Conservation (phyloP, 2,888 invertebrate species). For the Glomeris marginata region DNA sequence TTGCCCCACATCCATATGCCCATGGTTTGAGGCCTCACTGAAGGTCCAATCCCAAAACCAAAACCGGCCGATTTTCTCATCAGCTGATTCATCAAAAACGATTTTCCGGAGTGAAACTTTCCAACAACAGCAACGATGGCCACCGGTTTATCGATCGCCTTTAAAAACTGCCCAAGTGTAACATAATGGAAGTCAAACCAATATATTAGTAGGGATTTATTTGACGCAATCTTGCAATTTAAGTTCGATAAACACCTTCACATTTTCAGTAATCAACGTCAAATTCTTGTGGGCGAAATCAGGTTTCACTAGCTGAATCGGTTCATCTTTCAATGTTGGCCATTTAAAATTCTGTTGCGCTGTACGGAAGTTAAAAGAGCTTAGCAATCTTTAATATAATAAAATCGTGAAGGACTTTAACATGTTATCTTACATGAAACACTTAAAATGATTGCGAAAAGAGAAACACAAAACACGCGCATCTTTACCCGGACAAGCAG, state of each 20-base stretch:
- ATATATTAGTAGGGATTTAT: background rate
- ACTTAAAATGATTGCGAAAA: too few relatives aligned
- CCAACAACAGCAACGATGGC: slow-evolving; percentile 19
- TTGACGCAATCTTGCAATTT: background rate
- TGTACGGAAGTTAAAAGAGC: too few relatives aligned
- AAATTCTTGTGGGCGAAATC: slow-evolving; percentile 13
- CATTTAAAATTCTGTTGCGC: too few relatives aligned
- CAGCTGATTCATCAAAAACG: slow-evolving; percentile 20
- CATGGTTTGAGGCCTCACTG: slow-evolving; percentile 20
- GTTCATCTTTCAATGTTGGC: slow-evolving; percentile 7
- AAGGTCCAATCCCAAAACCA: slow-evolving; percentile 19
- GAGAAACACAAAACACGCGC: too few relatives aligned
- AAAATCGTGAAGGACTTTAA: too few relatives aligned
- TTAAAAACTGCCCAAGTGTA: background rate
- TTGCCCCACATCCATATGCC: slow-evolving; percentile 22
- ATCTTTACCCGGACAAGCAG: too few relatives aligned
- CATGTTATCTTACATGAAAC: too few relatives aligned
- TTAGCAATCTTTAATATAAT: too few relatives aligned
- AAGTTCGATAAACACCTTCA: slow-evolving; percentile 13
- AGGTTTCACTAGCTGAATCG: slow-evolving; percentile 13
- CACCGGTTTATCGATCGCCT: slow-evolving; percentile 16
- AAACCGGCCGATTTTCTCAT: slow-evolving; percentile 19
- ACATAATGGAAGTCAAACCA: background rate
- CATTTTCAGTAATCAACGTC: slow-evolving; percentile 18
- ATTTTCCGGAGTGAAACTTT: slow-evolving; percentile 21